Base-by-base conservation (phyloP, 2,888 invertebrate species). In the Zelleria hepariella region DNA sequence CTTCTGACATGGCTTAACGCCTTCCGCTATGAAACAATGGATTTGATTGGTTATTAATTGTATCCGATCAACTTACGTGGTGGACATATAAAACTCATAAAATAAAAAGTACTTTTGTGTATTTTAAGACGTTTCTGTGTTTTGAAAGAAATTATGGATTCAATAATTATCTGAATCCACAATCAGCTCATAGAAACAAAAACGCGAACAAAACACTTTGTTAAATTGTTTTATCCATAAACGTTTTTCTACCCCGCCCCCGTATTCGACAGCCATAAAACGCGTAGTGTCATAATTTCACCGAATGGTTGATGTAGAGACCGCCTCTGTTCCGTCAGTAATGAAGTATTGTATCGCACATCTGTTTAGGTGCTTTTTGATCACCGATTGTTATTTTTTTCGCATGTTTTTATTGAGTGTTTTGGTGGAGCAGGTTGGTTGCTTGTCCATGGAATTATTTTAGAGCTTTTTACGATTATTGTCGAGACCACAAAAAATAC, bases 271-370 rank as follows among this genome's bases (percentile, higher is more conserved):
- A 59, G 60, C 58, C 63, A 62, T 62, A 66, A 67, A 42, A 42
- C 32, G 10, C 32, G 15, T 10, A 42, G 32, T 2, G 15, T 10
- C 32, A 15, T 42, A 5, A 42, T 42, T 42, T 42, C 32, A 42
- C 15, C 4, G 32, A 2, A 42, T 15, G 32, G 32, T 10, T 42
- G 32, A 42, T 42, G 32, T 15, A 1, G 10, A 42, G 32, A 42
- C 32, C 32, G n/a, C n/a, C 15, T 42, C 15, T 32, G 10, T 32
- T 7, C 32, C 32, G 32, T 7, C 20, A 48, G 64, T 82, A 83
- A 85, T 78, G 80, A 83, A 72, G 75, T 71, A 82, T 84, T 85
- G 82, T 81, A 26, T 10, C 64, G 26, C 69, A 65, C 85, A 85
- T 84, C 85, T 85, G 85, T 80, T 79, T 71, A 18, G n/a, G n/a